These are phyloP conservation scores for Caenorhabditis afra DNA, from an alignment of 2,888 invertebrate species.

Conservation along the genomic window DNA sequence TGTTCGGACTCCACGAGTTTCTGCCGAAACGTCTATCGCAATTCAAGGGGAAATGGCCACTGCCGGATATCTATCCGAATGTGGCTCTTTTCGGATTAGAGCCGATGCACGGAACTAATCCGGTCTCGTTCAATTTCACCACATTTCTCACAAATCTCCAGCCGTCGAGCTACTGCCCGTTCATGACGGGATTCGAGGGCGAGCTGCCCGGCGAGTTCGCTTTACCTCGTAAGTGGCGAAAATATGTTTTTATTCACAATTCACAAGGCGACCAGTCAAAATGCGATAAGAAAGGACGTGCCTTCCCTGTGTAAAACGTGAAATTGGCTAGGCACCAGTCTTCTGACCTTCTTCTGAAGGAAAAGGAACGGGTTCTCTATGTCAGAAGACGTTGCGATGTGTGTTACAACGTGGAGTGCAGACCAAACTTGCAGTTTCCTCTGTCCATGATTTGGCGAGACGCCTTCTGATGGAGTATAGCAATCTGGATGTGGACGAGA, in stretches of 20 bases:
- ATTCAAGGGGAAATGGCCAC: conserved; percentile 30
- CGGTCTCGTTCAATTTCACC: conserved; percentile 17
- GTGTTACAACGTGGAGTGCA: no score
- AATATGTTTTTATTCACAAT: no score
- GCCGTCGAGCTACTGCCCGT: conserved; percentile 31
- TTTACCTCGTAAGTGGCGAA: conserved; percentile 31
- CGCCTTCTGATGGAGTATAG: conserved; percentile 41
- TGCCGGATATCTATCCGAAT: conserved; percentile 44
- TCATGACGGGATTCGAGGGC: conserved; percentile 24
- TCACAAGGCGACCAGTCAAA: no score
- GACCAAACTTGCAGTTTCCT: conserved; percentile 20
- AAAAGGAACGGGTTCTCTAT: no score
- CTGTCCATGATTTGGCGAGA: conserved; percentile 33
- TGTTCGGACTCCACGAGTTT: conserved; percentile 33
- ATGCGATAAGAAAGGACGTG: no score
- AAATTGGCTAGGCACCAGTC: no score
- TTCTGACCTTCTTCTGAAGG: no score
- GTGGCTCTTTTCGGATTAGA: conserved; percentile 7
- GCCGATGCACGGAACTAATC: not conserved
- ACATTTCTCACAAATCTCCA: conserved; percentile 31
- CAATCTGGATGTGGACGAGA: conserved; percentile 30
- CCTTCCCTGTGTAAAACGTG: no score
- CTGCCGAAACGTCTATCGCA: conserved; percentile 43
- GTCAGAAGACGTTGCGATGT: no score
- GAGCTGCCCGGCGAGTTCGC: conserved; percentile 21